Conservation (phyloP, 2,888 invertebrate species). For the Synergus umbraculus region DNA sequence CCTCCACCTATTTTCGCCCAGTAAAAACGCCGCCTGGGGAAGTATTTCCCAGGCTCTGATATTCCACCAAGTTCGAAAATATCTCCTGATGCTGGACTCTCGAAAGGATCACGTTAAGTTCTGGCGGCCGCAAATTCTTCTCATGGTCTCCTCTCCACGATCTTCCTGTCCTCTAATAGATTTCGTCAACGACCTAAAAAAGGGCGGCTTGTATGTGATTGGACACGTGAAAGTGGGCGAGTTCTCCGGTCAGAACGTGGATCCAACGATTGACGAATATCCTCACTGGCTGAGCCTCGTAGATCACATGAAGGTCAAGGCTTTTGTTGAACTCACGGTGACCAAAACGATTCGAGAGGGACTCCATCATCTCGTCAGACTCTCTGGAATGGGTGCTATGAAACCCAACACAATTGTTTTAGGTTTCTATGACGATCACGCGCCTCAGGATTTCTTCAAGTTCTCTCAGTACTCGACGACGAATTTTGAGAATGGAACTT, state of each 20-base stretch:
- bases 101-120: conserved; percentile 99
- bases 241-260: conserved; percentile 79
- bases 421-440: conserved; percentile 92
- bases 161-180: conserved; percentile 94
- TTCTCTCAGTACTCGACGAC: conserved; percentile 76
- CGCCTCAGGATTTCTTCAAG: conserved; percentile 88
- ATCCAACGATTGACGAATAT: conserved; percentile 88
- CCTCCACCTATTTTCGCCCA: conserved; percentile 93
- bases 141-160: conserved; percentile 94
- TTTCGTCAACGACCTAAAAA: conserved; percentile 98
- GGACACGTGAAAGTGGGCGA: conserved; percentile 89
- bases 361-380: conserved; percentile 92
- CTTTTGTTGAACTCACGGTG: conserved; percentile 96
- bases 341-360: conserved; percentile 92
- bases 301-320: conserved; percentile 96
- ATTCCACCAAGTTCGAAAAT: conserved; percentile 97
- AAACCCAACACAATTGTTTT: conserved; percentile 98
- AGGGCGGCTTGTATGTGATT: conserved; percentile 92
- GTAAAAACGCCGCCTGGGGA: conserved; percentile 92
- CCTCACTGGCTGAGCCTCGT: conserved; percentile 95
- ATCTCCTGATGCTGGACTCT: conserved; percentile 95
- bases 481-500: conserved; percentile 78
- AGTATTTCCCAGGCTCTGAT: conserved; percentile 99
- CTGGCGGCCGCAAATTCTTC: conserved; percentile 98
- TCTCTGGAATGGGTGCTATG: conserved; percentile 99